These are phyloP conservation scores for Mercenaria mercenaria DNA, from an alignment of 1,140 invertebrate genomes.

Conservation along the genomic window DNA sequence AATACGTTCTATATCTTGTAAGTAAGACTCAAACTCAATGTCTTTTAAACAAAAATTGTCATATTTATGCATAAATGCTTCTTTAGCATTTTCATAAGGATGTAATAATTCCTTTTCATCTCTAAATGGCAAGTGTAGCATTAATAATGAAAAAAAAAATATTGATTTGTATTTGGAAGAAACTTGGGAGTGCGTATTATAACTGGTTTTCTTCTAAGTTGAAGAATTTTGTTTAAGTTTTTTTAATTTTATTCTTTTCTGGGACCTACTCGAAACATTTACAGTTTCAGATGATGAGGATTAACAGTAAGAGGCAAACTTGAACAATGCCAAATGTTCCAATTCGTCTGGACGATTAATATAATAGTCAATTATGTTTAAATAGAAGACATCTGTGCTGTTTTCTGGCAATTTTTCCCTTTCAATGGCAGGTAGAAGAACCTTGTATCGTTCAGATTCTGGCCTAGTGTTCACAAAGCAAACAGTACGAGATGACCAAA, in stretches of 20 bases:
- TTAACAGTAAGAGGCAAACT: slow-evolving; percentile 41
- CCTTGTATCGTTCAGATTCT: background rate
- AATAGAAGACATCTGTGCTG: slow-evolving; percentile 22
- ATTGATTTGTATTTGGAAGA: slow-evolving; percentile 7
- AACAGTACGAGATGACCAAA: slow-evolving; percentile 30
- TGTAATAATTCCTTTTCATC: background rate
- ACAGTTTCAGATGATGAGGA: background rate
- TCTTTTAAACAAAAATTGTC: background rate
- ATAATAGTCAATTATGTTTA: slow-evolving; percentile 38
- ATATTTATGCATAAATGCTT: background rate
- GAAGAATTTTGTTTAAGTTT: slow-evolving; percentile 13
- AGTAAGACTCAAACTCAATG: background rate
- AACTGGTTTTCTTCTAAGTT: slow-evolving; percentile 31
- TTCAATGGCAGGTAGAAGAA: background rate
- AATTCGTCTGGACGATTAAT: background rate
- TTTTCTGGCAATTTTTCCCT: slow-evolving; percentile 1
- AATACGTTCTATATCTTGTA: background rate
- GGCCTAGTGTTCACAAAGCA: background rate
- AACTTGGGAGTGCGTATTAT: slow-evolving; percentile 25
- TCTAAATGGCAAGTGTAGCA: background rate
- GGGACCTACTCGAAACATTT: background rate
- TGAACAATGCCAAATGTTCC: slow-evolving; percentile 37
- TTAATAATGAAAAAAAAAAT: slow-evolving; percentile 31
- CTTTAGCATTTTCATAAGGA: background rate
- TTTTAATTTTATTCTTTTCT: slow-evolving; percentile 7